A percentile compares a stretch with the other conserved stretches of the same genome.
phyloP scores from a whole-genome alignment of 2,888 invertebrate species.

The Cryptocephalus moraei region DNA sequence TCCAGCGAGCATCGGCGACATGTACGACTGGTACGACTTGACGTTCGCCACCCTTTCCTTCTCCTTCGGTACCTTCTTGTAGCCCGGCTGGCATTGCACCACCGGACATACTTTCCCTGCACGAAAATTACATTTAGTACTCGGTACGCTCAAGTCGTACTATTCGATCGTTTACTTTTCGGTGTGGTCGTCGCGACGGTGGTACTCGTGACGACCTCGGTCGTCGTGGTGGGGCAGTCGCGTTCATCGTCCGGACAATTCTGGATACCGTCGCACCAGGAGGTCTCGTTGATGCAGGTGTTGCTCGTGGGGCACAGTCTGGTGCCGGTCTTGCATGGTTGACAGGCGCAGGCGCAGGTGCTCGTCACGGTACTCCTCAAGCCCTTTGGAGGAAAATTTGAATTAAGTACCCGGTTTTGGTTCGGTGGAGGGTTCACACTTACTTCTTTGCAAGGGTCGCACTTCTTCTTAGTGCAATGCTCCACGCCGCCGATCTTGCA shows the following conservation, averaged over 20 bases:
- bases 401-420: not conserved
- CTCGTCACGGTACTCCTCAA: conserved; percentile 49
- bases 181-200: conserved; percentile 5
- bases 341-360: conserved; percentile 63
- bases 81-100: conserved; percentile 30
- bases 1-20: conserved; percentile 41
- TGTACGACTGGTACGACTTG: conserved; percentile 25
- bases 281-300: conserved; percentile 54
- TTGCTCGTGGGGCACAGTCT: conserved; percentile 64
- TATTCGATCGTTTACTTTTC: conserved; percentile 5
- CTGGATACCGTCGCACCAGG: conserved; percentile 73
- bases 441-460: conserved; percentile 53
- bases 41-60: conserved; percentile 24
- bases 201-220: not conserved
- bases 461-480: conserved; percentile 58
- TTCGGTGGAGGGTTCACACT: conserved; percentile 7
- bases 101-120: conserved; percentile 30
- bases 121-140: not conserved
- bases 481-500: conserved; percentile 66
- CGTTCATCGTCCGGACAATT: conserved; percentile 79
- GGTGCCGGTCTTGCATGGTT: conserved; percentile 56
- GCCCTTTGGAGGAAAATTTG: conserved; percentile 30
- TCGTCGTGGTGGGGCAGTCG: conserved; percentile 42
- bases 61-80: conserved; percentile 30
- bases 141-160: not conserved